phyloP scores from a whole-genome alignment of 2,797 vertebrate genomes.

The Pseudochromis fuscus region DNA sequence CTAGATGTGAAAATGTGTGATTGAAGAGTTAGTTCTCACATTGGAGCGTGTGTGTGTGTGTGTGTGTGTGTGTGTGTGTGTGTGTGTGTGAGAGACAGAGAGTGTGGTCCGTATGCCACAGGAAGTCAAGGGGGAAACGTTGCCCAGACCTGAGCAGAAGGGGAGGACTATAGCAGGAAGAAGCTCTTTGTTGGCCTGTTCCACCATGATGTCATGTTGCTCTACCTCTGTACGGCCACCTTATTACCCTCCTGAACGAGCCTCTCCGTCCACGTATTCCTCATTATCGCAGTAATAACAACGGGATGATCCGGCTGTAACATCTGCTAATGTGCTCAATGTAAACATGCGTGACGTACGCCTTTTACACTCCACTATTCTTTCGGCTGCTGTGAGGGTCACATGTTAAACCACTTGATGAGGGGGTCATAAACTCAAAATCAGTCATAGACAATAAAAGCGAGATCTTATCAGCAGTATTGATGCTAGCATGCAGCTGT shows the following conservation, averaged over 20 bases:
- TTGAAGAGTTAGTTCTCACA: constrained; percentile 16
- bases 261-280: constrained; percentile 41
- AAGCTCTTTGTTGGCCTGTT: constrained; percentile 80
- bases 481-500: constrained; percentile 26
- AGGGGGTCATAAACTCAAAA: constrained; percentile 66
- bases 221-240: constrained; percentile 51
- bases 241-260: constrained; percentile 54
- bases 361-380: constrained; percentile 54
- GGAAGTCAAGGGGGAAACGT: constrained; percentile 72
- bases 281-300: constrained; percentile 62
- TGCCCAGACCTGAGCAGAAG: constrained; percentile 77
- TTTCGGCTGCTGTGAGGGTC: constrained; percentile 44
- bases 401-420: constrained; percentile 69
- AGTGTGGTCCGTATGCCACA: constrained; percentile 69
- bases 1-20: not conserved
- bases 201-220: constrained; percentile 78
- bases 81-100: constrained; percentile 32
- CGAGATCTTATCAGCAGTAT: constrained; percentile 52
- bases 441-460: constrained; percentile 71
- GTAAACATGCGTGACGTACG: constrained; percentile 58
- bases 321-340: constrained; percentile 65
- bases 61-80: constrained; percentile 6
- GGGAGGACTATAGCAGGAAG: constrained; percentile 84
- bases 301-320: constrained; percentile 34
- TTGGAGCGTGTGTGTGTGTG: constrained; percentile 19